These are phyloP conservation scores for Promerops cafer DNA, from an alignment of 2,113 vertebrate species.

Conservation along the genomic window DNA sequence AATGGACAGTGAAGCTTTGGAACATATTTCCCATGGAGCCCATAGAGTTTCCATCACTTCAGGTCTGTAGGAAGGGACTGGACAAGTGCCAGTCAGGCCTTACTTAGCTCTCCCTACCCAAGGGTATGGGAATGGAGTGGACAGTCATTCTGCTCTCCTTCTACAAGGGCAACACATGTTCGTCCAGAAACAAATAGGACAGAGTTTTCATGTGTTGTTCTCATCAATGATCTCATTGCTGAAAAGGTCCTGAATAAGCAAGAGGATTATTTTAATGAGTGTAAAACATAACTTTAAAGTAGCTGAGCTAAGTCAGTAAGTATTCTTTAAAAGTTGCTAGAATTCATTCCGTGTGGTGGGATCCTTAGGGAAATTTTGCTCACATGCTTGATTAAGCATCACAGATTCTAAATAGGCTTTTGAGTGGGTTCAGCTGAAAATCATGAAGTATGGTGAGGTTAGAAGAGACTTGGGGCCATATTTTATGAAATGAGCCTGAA, in stretches of 20 bases:
- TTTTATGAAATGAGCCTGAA: neutral
- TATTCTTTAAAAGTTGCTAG: constrained; percentile 18
- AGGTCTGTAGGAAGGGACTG: neutral
- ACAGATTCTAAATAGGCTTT: neutral
- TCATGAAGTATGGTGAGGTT: neutral
- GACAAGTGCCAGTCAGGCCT: neutral
- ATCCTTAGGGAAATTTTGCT: neutral
- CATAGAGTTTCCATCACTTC: neutral
- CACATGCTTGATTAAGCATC: neutral
- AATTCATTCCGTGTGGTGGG: neutral
- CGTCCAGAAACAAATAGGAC: neutral
- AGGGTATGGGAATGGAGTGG: neutral
- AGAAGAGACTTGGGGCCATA: neutral
- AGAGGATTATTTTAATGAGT: constrained; percentile 21
- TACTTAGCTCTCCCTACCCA: neutral
- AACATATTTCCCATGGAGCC: neutral
- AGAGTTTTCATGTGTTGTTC: constrained; percentile 24
- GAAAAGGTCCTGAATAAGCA: constrained; percentile 6
- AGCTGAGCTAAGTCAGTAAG: neutral
- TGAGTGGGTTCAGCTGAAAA: neutral
- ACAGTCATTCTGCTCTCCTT: neutral
- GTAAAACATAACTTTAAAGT: neutral
- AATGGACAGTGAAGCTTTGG: neutral
- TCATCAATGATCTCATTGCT: constrained; percentile 56
- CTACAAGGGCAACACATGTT: neutral